Evolutionary conservation across 1,140 invertebrate genomes (phyloP).

Genomic region (Brachionus koreanus): DNA sequence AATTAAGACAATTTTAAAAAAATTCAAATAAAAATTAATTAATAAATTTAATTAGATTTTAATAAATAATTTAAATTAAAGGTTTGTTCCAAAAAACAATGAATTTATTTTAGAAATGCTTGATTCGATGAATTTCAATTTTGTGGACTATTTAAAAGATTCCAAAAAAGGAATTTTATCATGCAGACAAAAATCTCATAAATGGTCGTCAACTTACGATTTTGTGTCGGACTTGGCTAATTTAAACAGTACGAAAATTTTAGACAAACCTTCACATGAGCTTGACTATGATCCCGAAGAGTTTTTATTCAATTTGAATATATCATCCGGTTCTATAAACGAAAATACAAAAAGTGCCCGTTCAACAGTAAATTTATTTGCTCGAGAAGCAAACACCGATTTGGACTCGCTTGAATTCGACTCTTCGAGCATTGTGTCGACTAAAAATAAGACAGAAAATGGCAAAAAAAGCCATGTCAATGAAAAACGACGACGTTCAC

Average conservation of each 20-base stretch:
- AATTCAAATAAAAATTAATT: too few species aligned
- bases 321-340: conserved; percentile 17
- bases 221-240: neutral
- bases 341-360: neutral
- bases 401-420: neutral
- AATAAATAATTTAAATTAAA: neutral
- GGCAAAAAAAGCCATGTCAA: neutral
- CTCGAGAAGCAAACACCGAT: neutral
- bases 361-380: neutral
- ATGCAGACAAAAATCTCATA: neutral
- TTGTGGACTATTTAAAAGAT: conserved; percentile 67
- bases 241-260: conserved; percentile 34
- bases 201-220: conserved; percentile 27
- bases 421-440: neutral
- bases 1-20: too few species aligned
- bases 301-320: conserved; percentile 37
- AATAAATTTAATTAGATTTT: too few species aligned
- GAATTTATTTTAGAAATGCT: neutral
- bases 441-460: neutral
- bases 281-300: conserved; percentile 28
- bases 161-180: conserved; percentile 69
- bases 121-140: conserved; percentile 46
- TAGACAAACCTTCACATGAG: conserved; percentile 5
- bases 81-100: neutral
- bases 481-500: neutral